Conservation (phyloP, 2,113 vertebrate genomes). For the Hassar affinis region DNA sequence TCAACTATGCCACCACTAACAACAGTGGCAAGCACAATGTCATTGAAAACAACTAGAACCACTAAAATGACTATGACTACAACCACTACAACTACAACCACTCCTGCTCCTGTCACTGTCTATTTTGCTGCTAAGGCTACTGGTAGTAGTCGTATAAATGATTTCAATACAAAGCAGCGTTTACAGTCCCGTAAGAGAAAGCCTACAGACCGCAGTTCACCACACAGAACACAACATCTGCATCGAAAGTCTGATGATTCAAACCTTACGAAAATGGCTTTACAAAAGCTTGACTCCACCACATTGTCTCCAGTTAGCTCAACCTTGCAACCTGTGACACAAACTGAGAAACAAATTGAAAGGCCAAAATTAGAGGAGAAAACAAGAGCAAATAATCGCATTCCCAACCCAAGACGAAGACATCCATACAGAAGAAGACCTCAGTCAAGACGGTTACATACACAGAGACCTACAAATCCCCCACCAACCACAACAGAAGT, state of each 20-base stretch:
- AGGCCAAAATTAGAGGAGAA: conserved; percentile 46
- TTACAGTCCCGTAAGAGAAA: not conserved
- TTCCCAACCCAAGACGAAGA: conserved; percentile 59
- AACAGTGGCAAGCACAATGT: conserved; percentile 3
- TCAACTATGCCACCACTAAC: conserved; percentile 38
- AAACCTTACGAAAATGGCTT: conserved; percentile 32
- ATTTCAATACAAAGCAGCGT: conserved; percentile 21
- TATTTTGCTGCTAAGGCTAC: conserved; percentile 23
- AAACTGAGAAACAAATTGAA: conserved; percentile 45
- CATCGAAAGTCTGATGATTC: conserved; percentile 21
- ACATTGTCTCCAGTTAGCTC: conserved; percentile 32
- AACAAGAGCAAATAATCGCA: conserved; percentile 50
- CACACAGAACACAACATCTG: not conserved
- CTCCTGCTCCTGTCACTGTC: conserved; percentile 5
- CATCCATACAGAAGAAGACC: conserved; percentile 67
- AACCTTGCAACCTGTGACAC: conserved; percentile 31
- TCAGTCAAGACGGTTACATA: conserved; percentile 55
- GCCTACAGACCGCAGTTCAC: not conserved
- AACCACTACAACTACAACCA: conserved; percentile 23
- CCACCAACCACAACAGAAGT: conserved; percentile 47
- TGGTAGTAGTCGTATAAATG: conserved; percentile 11
- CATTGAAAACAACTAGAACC: conserved; percentile 43
- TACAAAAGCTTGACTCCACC: conserved; percentile 27
- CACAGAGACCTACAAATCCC: conserved; percentile 48
- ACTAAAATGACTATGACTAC: conserved; percentile 36